Evolutionary conservation across 30 jellyfish, hydroid and myxozoan species (phyloP).

Genomic region (Nemopilema nomurai): DNA sequence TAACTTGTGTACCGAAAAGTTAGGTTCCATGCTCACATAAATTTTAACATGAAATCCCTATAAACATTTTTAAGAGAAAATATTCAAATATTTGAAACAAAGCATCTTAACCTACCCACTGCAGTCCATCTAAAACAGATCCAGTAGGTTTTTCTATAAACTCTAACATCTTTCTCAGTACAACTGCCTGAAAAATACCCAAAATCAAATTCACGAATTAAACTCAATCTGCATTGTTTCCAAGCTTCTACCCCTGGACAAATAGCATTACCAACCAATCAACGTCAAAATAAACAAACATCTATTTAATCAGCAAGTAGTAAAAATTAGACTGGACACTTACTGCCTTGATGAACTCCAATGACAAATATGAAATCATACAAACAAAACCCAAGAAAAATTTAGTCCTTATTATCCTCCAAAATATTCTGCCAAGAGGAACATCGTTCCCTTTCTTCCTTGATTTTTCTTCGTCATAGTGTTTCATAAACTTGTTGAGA

Average conservation of each 20-base stretch:
- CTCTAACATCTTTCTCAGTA: conserved; percentile 37
- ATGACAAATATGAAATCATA: conserved; percentile 17
- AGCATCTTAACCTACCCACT: conserved; percentile 37
- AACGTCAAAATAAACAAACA: neutral
- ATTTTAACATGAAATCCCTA: too few species aligned
- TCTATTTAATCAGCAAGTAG: neutral
- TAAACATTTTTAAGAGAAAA: too few species aligned
- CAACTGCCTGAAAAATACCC: conserved; percentile 48
- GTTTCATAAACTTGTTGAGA: conserved; percentile 17
- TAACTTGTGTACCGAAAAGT: too few species aligned
- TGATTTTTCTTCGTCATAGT: conserved; percentile 36
- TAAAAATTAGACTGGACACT: conserved; percentile 5
- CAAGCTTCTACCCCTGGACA: neutral
- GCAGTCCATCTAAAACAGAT: conserved; percentile 38
- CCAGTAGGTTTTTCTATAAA: conserved; percentile 52
- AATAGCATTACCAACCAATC: neutral
- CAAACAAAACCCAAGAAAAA: conserved; percentile 19
- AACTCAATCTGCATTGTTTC: neutral
- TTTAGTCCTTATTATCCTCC: conserved; percentile 45
- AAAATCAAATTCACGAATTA: too few species aligned
- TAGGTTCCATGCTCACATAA: too few species aligned
- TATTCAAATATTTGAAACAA: neutral
- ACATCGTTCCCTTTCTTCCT: conserved; percentile 6
- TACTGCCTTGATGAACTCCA: conserved; percentile 51
- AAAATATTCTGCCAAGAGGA: conserved; percentile 37